Conservation (phyloP, 2,797 vertebrate species). For the Syncerus caffer region DNA sequence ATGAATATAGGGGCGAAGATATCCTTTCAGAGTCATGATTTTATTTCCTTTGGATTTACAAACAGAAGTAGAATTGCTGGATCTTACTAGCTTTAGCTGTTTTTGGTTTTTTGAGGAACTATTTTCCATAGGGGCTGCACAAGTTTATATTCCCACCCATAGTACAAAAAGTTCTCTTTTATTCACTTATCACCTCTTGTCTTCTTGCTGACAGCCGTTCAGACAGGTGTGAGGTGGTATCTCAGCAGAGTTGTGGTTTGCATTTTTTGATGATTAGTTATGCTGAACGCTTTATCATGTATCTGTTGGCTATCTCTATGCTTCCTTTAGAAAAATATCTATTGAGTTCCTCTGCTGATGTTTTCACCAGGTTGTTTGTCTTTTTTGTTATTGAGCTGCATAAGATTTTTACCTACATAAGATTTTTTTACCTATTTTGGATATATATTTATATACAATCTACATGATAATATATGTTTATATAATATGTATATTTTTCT, state of each 20-base stretch:
- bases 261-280: background rate
- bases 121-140: too few species aligned
- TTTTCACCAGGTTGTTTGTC: background rate
- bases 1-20: background rate
- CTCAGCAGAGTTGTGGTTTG: background rate
- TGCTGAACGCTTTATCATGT: background rate
- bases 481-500: background rate
- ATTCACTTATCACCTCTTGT: background rate
- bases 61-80: background rate
- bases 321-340: background rate
- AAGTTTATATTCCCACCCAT: background rate
- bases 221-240: background rate
- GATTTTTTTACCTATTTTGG: background rate
- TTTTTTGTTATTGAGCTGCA: background rate
- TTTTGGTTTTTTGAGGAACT: background rate
- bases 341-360: background rate
- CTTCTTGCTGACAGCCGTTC: background rate
- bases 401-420: background rate
- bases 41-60: background rate
- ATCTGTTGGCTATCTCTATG: too few species aligned
- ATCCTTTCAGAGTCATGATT: background rate
- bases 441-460: background rate
- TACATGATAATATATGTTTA: background rate
- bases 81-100: background rate
- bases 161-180: too few species aligned